Evolutionary conservation across 2,888 invertebrate species (phyloP), one percentile per base, ranked within the genome.

Genomic region (Zygothrica quintamaculata): DNA sequence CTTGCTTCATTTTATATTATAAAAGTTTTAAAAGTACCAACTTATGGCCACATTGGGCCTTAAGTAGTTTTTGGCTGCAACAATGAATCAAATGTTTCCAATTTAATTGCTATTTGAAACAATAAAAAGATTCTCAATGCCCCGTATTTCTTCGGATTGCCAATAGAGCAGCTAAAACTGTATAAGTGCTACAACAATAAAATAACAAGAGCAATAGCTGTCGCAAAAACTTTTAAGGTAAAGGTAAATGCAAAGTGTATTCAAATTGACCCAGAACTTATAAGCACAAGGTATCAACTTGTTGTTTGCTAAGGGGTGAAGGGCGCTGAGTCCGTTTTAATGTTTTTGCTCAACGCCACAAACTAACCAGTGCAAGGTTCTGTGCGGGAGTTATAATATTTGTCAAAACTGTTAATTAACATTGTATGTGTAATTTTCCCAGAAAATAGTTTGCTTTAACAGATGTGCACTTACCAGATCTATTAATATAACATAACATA

Each of bases 211-310:
- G 46, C 42, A 64, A 48, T 48, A 65, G 53, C 42, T 57, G 52
- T 3, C 34, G 15, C 29, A 55, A 52, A 37, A 55, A 55, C 52
- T 48, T 44, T 58, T 36, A 53, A 66, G 77, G 53, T 56, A 65
- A 53, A 66, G 77, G 53, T 56, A 65, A 36, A 43, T 15, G 31
- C 44, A 59, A 72, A 60, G 43, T 56, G 65, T 40, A 61, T 55
- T 62, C 65, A 72, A 22, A 65, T 60, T 85, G 86, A 75, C 79
- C 86, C 79, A 79, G 82, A 79, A 82, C 82, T 85, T 85, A 82
- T 51, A 33, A 11, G 22, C 12, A 33, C 58, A 57, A 36, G 64
- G 42, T 44, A 42, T 13, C n/a, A n/a, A n/a, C n/a, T n/a, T n/a
- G n/a, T 50, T 26, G 44, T 42, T 8, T 7, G 29, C 1, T 12